Percentiles rank a stretch among this genome's conserved stretches.
Evolutionary conservation across 1,140 invertebrate genomes (phyloP).

Genomic region (Wiebesia pumilae): DNA sequence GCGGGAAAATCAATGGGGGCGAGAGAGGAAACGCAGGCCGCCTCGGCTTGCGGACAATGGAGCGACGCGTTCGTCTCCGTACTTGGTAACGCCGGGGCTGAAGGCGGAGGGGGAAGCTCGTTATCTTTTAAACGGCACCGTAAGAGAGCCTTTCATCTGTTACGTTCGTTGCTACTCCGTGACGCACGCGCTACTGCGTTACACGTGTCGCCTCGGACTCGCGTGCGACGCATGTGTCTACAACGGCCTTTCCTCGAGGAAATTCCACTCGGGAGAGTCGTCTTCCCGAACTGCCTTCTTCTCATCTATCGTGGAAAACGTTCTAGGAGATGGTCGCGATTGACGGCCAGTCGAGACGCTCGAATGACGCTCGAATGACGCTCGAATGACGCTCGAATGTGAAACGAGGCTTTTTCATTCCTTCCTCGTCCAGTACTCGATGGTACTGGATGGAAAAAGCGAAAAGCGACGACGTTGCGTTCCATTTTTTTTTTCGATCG

Average conservation of each 20-base stretch:
- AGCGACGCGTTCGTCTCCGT: background rate
- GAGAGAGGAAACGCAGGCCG: background rate
- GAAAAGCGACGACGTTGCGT: too few species aligned
- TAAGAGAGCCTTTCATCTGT: background rate
- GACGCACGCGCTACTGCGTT: background rate
- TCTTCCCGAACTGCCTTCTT: too few species aligned
- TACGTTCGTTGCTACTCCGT: background rate
- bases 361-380: too few species aligned
- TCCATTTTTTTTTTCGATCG: too few species aligned
- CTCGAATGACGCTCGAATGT: too few species aligned
- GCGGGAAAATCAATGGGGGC: background rate
- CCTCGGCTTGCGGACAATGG: background rate
- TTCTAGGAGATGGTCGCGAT: too few species aligned
- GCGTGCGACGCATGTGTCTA: background rate
- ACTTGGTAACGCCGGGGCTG: background rate
- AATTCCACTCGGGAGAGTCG: background rate
- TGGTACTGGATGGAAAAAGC: too few species aligned
- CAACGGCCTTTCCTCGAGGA: background rate
- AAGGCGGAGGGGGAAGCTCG: background rate
- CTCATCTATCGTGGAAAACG: too few species aligned
- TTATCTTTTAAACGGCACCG: conserved; percentile 26
- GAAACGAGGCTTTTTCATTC: too few species aligned
- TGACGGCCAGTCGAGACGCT: too few species aligned
- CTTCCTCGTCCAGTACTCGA: too few species aligned
- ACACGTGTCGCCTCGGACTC: conserved; percentile 17